Conservation (phyloP, 1,140 invertebrate species). For the Doryteuthis pealeii region DNA sequence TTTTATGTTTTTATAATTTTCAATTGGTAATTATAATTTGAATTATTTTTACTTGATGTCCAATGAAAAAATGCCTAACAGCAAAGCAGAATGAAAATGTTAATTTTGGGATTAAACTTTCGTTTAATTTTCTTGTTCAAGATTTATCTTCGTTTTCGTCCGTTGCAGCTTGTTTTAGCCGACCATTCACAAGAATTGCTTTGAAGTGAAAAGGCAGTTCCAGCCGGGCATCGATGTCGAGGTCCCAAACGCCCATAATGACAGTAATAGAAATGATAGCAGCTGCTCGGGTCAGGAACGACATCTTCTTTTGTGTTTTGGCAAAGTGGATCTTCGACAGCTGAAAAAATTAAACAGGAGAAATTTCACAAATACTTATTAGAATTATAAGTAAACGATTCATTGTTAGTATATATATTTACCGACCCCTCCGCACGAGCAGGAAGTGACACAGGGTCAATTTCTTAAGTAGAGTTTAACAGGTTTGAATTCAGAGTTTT, state of each 20-base stretch:
- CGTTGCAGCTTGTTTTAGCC: conserved; percentile 25
- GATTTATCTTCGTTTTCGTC: background rate
- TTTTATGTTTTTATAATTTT: no score
- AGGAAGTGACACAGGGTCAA: no score
- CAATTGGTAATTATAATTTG: no score
- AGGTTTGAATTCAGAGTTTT: no score
- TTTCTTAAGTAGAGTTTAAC: no score
- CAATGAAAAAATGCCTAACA: no score
- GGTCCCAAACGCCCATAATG: conserved; percentile 32
- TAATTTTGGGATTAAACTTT: no score
- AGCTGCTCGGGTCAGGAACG: conserved; percentile 31
- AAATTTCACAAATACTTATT: background rate
- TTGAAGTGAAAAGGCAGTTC: conserved; percentile 31
- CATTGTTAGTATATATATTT: no score
- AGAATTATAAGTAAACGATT: background rate
- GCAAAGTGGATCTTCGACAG: conserved; percentile 33
- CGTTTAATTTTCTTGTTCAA: no score
- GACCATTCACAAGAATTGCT: conserved; percentile 33
- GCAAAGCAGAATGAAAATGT: no score
- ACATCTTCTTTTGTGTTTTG: conserved; percentile 24
- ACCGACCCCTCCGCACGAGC: no score
- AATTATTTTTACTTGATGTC: no score
- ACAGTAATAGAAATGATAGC: conserved; percentile 35
- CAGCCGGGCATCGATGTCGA: conserved; percentile 31
- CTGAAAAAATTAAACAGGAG: conserved; percentile 26